Evolutionary conservation across 2,797 vertebrate species (phyloP).

Genomic region (Rhinoraja longicauda): DNA sequence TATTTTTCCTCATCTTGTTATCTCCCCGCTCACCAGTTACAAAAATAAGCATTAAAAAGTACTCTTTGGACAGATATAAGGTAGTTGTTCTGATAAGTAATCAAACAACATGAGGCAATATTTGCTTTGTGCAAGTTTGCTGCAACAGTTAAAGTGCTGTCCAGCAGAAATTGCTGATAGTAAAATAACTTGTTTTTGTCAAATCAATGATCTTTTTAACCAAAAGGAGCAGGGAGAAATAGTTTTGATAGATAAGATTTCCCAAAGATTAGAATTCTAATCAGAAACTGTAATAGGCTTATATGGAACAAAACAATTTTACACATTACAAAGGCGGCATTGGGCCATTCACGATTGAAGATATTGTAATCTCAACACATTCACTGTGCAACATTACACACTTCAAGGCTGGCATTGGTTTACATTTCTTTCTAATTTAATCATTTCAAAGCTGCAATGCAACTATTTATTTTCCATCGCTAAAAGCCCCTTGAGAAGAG

Average conservation of each 20-base stretch:
- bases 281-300: background rate
- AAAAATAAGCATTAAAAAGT: background rate
- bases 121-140: background rate
- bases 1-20: too few species aligned
- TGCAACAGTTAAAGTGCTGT: background rate
- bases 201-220: background rate
- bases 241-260: background rate
- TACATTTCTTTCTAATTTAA: background rate
- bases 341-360: background rate
- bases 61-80: background rate
- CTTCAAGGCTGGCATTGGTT: background rate
- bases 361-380: background rate
- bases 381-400: background rate
- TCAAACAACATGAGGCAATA: slow-evolving; percentile 15
- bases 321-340: background rate
- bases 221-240: background rate
- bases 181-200: background rate
- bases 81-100: background rate
- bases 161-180: background rate
- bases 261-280: background rate
- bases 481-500: too few species aligned
- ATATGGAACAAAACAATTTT: too few species aligned
- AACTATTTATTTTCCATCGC: too few species aligned
- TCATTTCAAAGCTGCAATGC: too few species aligned
- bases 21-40: too few species aligned